phyloP scores from a whole-genome alignment of 2,113 vertebrate genomes.

The Caloenas nicobarica region DNA sequence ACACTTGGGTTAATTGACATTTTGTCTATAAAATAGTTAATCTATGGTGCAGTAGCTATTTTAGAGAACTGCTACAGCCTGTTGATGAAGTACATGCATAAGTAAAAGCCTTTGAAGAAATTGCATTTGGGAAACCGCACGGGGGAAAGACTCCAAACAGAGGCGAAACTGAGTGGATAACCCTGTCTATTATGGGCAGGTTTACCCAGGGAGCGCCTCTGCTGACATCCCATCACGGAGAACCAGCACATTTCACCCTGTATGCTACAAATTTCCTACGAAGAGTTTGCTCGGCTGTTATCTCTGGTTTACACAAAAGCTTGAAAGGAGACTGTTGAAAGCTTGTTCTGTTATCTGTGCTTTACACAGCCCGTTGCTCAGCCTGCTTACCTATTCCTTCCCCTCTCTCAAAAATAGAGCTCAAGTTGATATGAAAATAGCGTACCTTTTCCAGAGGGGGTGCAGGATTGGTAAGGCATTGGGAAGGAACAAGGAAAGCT shows the following conservation, averaged over 20 bases:
- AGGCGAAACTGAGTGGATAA: neutral
- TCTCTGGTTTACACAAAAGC: constrained; percentile 53
- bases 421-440: neutral
- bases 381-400: constrained; percentile 3
- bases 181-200: neutral
- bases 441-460: neutral
- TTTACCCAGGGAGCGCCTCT: neutral
- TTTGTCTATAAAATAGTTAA: neutral
- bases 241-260: neutral
- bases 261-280: neutral
- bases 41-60: neutral
- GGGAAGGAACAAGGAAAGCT: neutral
- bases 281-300: constrained; percentile 25
- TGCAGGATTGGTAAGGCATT: neutral
- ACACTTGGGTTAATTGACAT: neutral
- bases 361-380: constrained; percentile 29
- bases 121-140: neutral
- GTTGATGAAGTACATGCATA: neutral
- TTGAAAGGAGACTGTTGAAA: constrained; percentile 34
- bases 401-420: neutral
- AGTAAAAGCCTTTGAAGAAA: neutral
- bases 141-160: neutral
- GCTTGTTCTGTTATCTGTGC: constrained; percentile 48
- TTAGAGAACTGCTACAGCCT: neutral
- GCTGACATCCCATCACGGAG: neutral